Evolutionary conservation across 1,140 invertebrate genomes (phyloP), one percentile per base, ranked within the genome.

Genomic region (Mesaphorura yosii): DNA sequence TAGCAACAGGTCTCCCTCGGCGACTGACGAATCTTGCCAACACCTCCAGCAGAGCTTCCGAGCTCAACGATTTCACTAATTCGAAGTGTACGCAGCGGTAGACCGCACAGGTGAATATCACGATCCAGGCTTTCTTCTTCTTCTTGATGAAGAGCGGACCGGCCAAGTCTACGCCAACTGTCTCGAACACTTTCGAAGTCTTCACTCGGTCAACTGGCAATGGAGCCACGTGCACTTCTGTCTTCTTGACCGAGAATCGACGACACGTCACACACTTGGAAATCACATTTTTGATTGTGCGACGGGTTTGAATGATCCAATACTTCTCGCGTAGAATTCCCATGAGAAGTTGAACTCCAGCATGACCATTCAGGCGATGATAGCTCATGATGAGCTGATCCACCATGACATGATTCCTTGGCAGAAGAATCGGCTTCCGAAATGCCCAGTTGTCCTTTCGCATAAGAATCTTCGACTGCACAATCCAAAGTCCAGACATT

Each of bases 61-160:
- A 60, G 20, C 19, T 50, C 5, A 66, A 34, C n/a, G 31, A 34
- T n/a, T 34, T 20, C 40, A 41, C 40, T 20, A 41, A 41, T 7
- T 41, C 40, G 15, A 74, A 26, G 49, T 75, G 71, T 1, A 73
- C 60, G 0, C 69, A 70, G 41, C 71, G 61, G 64, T 68, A 42
- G 45, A 64, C 31, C 59, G 65, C 49, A 45, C 67, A 70, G 0
- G 68, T 73, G 37, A 71, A 70, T 5, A 74, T 4, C 12, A 53
- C 56, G 6, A 70, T 59, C 63, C 65, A 71, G 2, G 53, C 50
- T 44, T 67, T 66, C 42, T 49, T 26, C 22, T 42, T 50, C 22
- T 58, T 55, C 46, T 64, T 66, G 3, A 69, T 26, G 41, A 51
- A 61, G 6, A 69, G 22, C 2, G 65, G 66, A 0, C 65, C 66